Evolutionary conservation across 2,888 invertebrate species (phyloP), one percentile per base, ranked within the genome.

Genomic region (Cerastis leucographa): DNA sequence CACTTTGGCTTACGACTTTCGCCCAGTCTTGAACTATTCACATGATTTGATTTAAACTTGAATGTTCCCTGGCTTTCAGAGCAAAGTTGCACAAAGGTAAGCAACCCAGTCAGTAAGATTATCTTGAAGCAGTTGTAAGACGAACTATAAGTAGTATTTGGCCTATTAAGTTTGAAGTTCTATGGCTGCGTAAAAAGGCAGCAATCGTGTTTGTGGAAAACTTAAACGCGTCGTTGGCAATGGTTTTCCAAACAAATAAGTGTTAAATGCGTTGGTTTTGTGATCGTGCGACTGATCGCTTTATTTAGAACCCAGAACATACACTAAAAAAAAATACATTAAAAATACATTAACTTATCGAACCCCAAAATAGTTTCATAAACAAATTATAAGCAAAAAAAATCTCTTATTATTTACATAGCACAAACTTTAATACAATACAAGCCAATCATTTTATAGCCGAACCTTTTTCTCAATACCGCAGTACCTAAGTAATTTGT

Each of bases 11-110:
- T 56, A 40, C 22, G 54, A 81, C 22, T 49, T 73, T 62, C 65
- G 35, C 51, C 14, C 25, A 35, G 81, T 66, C 54, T 74, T 69
- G 51, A 74, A 65, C 75, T 56, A 61, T 67, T 51, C 81, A 80
- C 66, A 54, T 74, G 68, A 81, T 81, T 85, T 81, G 74, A 74
- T 81, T 85, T 46, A 74, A 85, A 69, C 85, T 81, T 81, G 54
- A 51, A 74, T 59, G 64, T 40, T 80, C 29, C 19, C 29, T 51
- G 19, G 72, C 80, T 80, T 67, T 80, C 1, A 49, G 22, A 59
- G 64, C 62, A 46, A 74, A 67, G 62, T 85, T 81, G 40, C 42
- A 69, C 74, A 75, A 69, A 82, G 61, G 70, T 78, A 83, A 77
- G 42, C 82, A 54, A 54, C 42, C 11, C 17, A 56, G 17, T 14